Evolutionary conservation across 1,140 invertebrate species (phyloP).

Genomic region (Phocides pigmalion): DNA sequence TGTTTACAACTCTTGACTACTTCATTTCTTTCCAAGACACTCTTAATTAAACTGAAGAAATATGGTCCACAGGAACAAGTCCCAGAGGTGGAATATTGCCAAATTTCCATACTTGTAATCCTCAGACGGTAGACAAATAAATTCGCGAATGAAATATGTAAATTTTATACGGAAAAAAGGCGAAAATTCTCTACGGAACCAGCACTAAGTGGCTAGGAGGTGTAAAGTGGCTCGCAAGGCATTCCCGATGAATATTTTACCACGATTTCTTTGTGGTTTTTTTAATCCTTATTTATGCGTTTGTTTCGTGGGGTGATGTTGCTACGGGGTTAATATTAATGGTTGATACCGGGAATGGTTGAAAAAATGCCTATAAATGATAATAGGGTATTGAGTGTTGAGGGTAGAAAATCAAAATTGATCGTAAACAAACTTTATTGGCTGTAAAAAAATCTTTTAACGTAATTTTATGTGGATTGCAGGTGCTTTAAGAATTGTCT

Average conservation of each 20-base stretch:
- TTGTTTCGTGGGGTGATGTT: conserved; percentile 32
- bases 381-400: conserved; percentile 31
- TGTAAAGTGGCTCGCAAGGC: conserved; percentile 52
- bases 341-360: conserved; percentile 33
- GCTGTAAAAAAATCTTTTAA: conserved; percentile 25
- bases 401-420: conserved; percentile 22
- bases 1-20: not conserved
- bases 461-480: not conserved
- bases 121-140: conserved; percentile 49
- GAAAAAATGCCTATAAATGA: conserved; percentile 32
- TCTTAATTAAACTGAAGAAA: conserved; percentile 31
- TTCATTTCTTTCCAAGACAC: conserved; percentile 18
- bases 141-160: conserved; percentile 64
- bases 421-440: conserved; percentile 26
- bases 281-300: conserved; percentile 70
- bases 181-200: conserved; percentile 41
- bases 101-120: conserved; percentile 68
- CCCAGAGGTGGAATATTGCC: conserved; percentile 46
- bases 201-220: conserved; percentile 51
- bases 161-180: conserved; percentile 60
- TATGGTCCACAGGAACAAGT: conserved; percentile 37
- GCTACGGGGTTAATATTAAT: conserved; percentile 56
- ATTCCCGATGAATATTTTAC: conserved; percentile 62
- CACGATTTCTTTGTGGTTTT: conserved; percentile 57
- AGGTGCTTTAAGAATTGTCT: not conserved